phyloP scores from a whole-genome alignment of 2,888 invertebrate genomes.

The Diplolepis rosae region DNA sequence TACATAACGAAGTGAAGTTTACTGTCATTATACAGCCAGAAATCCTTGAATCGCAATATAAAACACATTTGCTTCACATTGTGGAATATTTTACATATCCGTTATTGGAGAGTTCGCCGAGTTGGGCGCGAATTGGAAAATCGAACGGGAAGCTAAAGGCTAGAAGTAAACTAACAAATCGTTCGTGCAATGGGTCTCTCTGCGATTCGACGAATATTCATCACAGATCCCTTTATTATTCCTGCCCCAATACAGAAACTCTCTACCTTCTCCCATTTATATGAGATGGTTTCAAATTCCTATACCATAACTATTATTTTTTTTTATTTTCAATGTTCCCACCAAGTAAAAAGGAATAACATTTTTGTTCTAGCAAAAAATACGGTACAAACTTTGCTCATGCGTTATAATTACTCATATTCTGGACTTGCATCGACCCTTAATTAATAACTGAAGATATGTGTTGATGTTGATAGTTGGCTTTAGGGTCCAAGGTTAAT shows the following conservation, averaged over 20 bases:
- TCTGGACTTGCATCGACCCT: too few relatives aligned
- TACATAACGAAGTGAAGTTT: background rate
- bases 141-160: background rate
- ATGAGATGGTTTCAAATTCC: background rate
- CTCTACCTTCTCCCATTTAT: background rate
- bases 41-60: background rate
- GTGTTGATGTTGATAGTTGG: too few relatives aligned
- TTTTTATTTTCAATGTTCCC: too few relatives aligned
- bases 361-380: too few relatives aligned
- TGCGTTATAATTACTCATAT: too few relatives aligned
- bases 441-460: too few relatives aligned
- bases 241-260: background rate
- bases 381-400: too few relatives aligned
- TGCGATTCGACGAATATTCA: conserved; percentile 7
- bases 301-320: background rate
- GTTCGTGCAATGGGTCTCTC: background rate
- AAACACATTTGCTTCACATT: background rate
- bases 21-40: background rate
- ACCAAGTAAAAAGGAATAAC: too few relatives aligned
- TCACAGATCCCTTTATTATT: conserved; percentile 13
- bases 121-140: conserved; percentile 16
- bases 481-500: too few relatives aligned
- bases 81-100: background rate
- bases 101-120: background rate
- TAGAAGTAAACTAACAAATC: conserved; percentile 21